Base-by-base conservation (phyloP, 2,113 vertebrate species). In the Sylvilagus bachmani region DNA sequence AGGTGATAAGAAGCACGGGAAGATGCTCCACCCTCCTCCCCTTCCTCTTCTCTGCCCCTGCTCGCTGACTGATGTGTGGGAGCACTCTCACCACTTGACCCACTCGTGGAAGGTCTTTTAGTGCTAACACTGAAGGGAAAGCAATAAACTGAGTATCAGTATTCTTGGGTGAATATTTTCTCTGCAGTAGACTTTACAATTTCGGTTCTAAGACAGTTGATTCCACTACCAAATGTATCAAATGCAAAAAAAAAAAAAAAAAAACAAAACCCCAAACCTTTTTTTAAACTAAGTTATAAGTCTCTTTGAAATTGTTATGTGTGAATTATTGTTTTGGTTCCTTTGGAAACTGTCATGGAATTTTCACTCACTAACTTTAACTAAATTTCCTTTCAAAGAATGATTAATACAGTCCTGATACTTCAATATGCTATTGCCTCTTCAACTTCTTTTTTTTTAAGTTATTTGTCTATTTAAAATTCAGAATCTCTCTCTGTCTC, bases 381-480 rank as follows among this genome's bases (percentile, higher is more conserved):
- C 79, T 92, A 94, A 94, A 78, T 92, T 97, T 96, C 85, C 70
- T 86, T 97, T 95, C 95, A 91, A n/a, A 69, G 88, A 80, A 92
- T 69, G 27, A n/a, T 84, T 49, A 91, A 70, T 10, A 89, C 14
- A n/a, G 73, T 86, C 27, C 80, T 86, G 64, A 77, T 77, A 58
- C 19, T 29, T 96, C 95, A 90, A 81, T 86, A 75, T 62, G 66
- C 86, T 24, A 0, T 82, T 89, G 69, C 84, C 61, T 93, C n/a
- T 95, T 92, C 90, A 96, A 58, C 55, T 58, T 58, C 2, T 58
- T 58, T 58, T 21, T 58, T 58, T 58, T 58, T 58, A 17, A 58
- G 14, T 58, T 58, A 58, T 58, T 58, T 58, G 19, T 58, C 19
- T 58, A 58, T 44, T 44, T 44, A 44, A 44, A 44, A 44, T 5